Conservation (phyloP, 2,888 invertebrate species). For the Agrochola litura region DNA sequence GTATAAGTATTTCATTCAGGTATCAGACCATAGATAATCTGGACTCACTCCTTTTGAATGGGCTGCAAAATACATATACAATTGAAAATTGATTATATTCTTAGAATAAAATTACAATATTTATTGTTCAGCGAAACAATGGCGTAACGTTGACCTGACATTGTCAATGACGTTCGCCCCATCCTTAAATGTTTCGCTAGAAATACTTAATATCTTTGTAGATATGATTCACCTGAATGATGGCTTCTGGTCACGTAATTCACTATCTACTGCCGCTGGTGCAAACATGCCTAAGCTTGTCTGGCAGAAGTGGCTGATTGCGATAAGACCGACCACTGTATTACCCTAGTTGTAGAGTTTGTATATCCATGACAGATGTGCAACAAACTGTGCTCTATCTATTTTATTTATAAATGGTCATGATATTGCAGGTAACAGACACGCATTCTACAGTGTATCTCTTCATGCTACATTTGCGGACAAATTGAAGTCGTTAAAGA, state of each 20-base stretch:
- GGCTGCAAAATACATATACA: conserved; percentile 3
- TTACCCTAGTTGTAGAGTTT: conserved; percentile 10
- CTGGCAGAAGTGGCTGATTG: background rate
- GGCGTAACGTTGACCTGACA: background rate
- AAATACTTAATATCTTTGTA: background rate
- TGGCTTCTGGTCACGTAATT: background rate
- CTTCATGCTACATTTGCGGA: conserved; percentile 82
- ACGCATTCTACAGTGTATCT: conserved; percentile 81
- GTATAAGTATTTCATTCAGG: background rate
- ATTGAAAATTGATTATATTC: background rate
- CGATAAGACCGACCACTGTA: background rate
- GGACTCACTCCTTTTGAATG: background rate
- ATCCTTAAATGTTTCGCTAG: background rate
- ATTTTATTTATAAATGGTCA: conserved; percentile 4
- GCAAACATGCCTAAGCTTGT: background rate
- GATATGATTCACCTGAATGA: conserved; percentile 4
- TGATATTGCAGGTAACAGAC: conserved; percentile 79
- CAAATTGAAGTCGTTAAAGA: conserved; percentile 76
- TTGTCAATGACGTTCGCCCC: background rate
- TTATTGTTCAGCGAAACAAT: conserved; percentile 1
- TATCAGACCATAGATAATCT: background rate
- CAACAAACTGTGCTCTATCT: background rate
- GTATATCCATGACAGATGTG: background rate
- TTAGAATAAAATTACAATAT: conserved; percentile 29
- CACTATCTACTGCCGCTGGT: background rate